Evolutionary conservation across 2,113 vertebrate species (phyloP).

Genomic region (Amblyopsis rosae): DNA sequence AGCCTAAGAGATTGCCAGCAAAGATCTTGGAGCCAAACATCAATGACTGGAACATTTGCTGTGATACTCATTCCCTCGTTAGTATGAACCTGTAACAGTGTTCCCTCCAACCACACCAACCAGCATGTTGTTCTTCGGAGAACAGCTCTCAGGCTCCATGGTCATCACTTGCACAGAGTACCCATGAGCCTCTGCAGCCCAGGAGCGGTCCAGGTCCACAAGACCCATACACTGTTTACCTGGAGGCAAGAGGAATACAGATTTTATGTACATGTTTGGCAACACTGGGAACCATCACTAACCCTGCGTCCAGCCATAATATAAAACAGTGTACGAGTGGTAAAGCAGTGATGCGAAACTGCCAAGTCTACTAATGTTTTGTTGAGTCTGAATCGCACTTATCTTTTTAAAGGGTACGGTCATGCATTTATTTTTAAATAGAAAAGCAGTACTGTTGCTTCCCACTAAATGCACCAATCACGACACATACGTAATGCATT

Average conservation of each 20-base stretch:
- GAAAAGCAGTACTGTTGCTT: no score
- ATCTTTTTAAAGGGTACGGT: no score
- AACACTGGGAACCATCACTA: neutral
- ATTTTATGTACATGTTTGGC: no score
- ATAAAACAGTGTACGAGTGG: neutral
- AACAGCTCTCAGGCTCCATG: slow-evolving; percentile 95
- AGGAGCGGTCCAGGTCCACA: slow-evolving; percentile 92
- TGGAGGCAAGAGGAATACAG: slow-evolving; percentile 44
- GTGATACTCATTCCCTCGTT: no score
- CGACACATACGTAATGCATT: no score
- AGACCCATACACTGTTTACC: slow-evolving; percentile 96
- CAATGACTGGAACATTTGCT: no score
- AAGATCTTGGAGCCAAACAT: no score
- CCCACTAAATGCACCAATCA: no score
- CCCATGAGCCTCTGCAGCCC: slow-evolving; percentile 84
- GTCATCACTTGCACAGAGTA: slow-evolving; percentile 88
- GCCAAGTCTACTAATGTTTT: no score
- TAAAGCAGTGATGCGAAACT: no score
- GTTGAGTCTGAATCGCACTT: no score
- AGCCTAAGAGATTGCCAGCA: neutral
- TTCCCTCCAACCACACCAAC: slow-evolving; percentile 75
- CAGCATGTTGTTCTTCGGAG: slow-evolving; percentile 97
- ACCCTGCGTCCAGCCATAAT: neutral
- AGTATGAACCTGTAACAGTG: slow-evolving; percentile 10
- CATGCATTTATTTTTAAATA: no score